Base-by-base conservation (phyloP, 2,113 vertebrate genomes). In the Balaeniceps rex region DNA sequence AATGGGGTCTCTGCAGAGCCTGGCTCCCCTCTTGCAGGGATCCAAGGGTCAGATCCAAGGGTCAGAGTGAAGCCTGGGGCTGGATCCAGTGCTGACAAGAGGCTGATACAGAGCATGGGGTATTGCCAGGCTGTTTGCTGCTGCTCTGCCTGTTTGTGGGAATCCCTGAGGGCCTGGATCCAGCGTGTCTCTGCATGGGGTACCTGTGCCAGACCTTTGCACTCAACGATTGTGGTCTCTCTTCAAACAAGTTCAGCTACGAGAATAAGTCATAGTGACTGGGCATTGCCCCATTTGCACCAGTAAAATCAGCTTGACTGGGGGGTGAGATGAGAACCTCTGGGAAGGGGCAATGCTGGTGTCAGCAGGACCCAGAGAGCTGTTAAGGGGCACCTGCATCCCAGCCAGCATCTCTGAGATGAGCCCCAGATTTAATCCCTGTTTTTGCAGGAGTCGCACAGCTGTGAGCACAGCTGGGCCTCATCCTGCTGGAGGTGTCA, bases 271-370 rank as follows among this genome's bases (percentile, higher is more conserved):
- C 28, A 3, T 5, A 12, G 28, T 31, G 24, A 54, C 47, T 25
- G 38, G 18, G 19, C 29, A 25, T 68, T 1, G 4, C 28, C 57
- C 19, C 0, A 0, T 61, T 61, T 81, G n/a, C 47, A 28, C 25
- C 29, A 34, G 47, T 33, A 58, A 34, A 8, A 60, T 25, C 40
- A n/a, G 14, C 51, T 36, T 58, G 51, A 12, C 36, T 54, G 51
- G 16, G 6, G 36, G 10, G 0, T 68, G 71, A 63, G 52, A 51
- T 6, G 6, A 61, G 26, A 74, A 44, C 19, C 14, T 54, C 55
- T 78, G 47, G 49, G 22, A 51, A 52, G 34, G 76, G 40, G 14
- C 38, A 60, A 2, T 42, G 21, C 44, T 71, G 71, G 24, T 71
- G 46, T 14, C 31, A 58, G 77, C 36, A 65, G 55, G 40, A 38